Base-by-base conservation (phyloP, 2,888 invertebrate species). In the Dasysyrphus tricinctus region DNA sequence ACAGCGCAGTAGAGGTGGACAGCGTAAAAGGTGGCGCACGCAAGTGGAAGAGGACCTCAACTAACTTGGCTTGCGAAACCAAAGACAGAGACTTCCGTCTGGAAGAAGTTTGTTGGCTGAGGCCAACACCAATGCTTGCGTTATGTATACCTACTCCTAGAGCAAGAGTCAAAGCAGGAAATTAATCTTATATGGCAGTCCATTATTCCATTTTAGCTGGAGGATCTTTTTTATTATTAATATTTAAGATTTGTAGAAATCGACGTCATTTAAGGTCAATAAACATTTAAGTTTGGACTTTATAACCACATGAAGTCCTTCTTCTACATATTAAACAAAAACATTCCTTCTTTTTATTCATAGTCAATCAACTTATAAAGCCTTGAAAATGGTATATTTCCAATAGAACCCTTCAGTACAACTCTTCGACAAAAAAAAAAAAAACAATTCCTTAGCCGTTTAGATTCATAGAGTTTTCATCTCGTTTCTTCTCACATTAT, bases 401-500 rank as follows among this genome's bases (percentile, higher is more conserved):
- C 11, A 32, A n/a, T 16, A 47, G 32, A 65, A 32, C 32, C 47
- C 47, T 65, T 49, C 63, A 61, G 29, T n/a, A 29, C n/a, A n/a
- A 19, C 29, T 12, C 44, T 47, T 29, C 34, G 4, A 7, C 5
- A 42, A 44, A 4, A 7, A 11, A 49, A 19, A 34, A 16, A 19
- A 57, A 57, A 8, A 16, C 24, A n/a, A 3, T 14, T 19, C 49
- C 19, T 49, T 12, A 67, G 47, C 32, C 32, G 47, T 65, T 65
- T 47, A 49, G 34, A 49, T 49, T 61, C 42, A 61, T 61, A 29
- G 37, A 61, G 24, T 42, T 61, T 61, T 67, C 37, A 49, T 49
- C 49, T 67, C 34, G n/a, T 19, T 47, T 49, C 29, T 32, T 49
- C 49, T 49, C 67, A 67, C 19, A 63, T 67, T 67, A 49, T 67